Evolutionary conservation across 1,140 invertebrate species (phyloP).

Genomic region (Drosophila sechellia): DNA sequence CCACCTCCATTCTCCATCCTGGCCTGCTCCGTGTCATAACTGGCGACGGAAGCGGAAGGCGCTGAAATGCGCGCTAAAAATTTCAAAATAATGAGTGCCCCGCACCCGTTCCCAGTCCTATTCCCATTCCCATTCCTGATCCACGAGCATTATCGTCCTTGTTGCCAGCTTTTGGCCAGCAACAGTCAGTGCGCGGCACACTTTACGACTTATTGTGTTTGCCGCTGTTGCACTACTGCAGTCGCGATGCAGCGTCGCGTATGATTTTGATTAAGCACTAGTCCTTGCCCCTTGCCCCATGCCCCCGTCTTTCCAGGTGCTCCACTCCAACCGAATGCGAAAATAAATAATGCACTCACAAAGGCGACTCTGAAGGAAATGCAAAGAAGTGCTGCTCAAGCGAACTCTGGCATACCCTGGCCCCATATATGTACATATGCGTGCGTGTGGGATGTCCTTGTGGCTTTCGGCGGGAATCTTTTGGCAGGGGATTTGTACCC

Average conservation of each 20-base stretch:
- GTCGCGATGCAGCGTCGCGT: constrained; percentile 68
- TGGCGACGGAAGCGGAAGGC: constrained; percentile 68
- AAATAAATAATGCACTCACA: constrained; percentile 55
- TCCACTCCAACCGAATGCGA: constrained; percentile 29
- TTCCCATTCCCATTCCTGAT: not conserved
- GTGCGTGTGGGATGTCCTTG: not conserved
- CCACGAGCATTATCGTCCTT: constrained; percentile 4
- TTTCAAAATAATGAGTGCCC: constrained; percentile 80
- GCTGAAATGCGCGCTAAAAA: constrained; percentile 79
- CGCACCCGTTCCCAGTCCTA: constrained; percentile 11
- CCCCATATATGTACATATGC: constrained; percentile 1
- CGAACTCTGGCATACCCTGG: constrained; percentile 3
- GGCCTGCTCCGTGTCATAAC: not conserved
- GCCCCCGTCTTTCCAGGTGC: not conserved
- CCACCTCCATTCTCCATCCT: not conserved
- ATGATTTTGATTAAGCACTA: constrained; percentile 79
- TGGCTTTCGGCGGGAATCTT: not conserved
- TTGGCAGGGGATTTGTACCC: not conserved
- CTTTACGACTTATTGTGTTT: constrained; percentile 67
- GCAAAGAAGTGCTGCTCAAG: constrained; percentile 15
- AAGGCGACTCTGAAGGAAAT: constrained; percentile 20
- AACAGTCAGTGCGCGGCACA: constrained; percentile 34
- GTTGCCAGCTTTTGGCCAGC: not conserved
- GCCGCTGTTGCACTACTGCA: constrained; percentile 24
- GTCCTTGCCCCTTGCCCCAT: constrained; percentile 2